Base-by-base conservation (phyloP, 2,797 vertebrate genomes). In the Oophaga sylvatica region DNA sequence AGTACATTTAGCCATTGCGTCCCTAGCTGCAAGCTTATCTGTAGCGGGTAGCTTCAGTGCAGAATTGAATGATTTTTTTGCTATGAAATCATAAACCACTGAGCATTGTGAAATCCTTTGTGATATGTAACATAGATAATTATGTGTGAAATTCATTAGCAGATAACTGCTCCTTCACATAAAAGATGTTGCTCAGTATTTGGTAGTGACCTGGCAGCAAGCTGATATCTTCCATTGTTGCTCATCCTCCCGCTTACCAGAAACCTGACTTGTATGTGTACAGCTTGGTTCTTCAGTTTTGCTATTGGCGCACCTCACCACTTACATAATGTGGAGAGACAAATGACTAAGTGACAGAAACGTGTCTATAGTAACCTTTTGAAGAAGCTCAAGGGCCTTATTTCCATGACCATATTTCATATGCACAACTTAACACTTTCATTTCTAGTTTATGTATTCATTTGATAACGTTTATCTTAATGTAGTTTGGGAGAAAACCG, bases 271-370 rank as follows among this genome's bases (percentile, higher is more conserved):
- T 48, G 2, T 11, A 20, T 76, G 19, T 20, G 11, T 53, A 78
- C 56, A 59, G 16, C 16, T 31, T 79, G 16, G 5, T 29, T 45
- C 5, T 59, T 60, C 8, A 63, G 2, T 48, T 7, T 70, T 82
- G 45, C n/a, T 29, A 13, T 26, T 31, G 57, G 63, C 63, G 68
- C 53, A 26, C 35, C 80, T 67, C 63, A 12, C 29, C 19, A 17
- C 53, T 31, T n/a, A n/a, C n/a, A n/a, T n/a, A n/a, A n/a, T n/a
- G n/a, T n/a, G n/a, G n/a, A n/a, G n/a, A n/a, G n/a, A n/a, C n/a
- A n/a, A n/a, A n/a, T n/a, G n/a, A n/a, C n/a, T n/a, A n/a, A 68
- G 45, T 57, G 81, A 31, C 65, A 31, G 63, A 29, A 81, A n/a
- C n/a, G 5, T 53, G 7, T 29, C 63, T 67, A 19, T 56, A 29